A percentile compares a stretch with the other conserved stretches of the same genome.
These are phyloP conservation scores for Aspiorhynchus laticeps DNA, from an alignment of 2,113 vertebrate genomes.

Conservation along the genomic window DNA sequence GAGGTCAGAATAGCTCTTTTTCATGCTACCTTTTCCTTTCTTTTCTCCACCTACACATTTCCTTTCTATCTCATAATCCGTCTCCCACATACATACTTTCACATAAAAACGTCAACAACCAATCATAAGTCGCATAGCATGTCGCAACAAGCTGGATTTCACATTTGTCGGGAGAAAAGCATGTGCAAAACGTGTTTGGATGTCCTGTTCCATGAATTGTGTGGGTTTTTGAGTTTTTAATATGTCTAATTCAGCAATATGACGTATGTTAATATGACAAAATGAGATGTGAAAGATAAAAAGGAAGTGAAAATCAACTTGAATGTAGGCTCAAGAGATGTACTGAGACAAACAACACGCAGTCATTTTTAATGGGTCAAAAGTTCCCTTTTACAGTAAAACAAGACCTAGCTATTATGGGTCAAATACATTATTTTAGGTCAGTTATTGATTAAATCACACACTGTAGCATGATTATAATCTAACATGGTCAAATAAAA, in stretches of 20 bases:
- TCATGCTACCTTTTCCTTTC: not conserved
- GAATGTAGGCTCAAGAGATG: not conserved
- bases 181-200: not conserved
- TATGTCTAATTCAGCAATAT: not conserved
- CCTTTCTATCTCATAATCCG: constrained; percentile 25
- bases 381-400: constrained; percentile 25
- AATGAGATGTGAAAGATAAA: constrained; percentile 16
- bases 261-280: not conserved
- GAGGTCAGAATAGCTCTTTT: constrained; percentile 79
- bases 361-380: not conserved
- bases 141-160: not conserved
- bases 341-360: not conserved
- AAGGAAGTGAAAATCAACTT: constrained; percentile 16
- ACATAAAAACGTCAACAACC: not conserved
- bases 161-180: not conserved
- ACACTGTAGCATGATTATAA: not conserved
- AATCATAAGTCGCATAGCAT: not conserved
- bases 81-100: constrained; percentile 28
- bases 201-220: not conserved
- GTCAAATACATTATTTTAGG: not conserved
- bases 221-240: not conserved
- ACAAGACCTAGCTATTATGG: not conserved
- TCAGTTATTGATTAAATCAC: not conserved
- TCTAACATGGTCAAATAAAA: not conserved
- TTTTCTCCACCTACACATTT: not conserved